Base-by-base conservation (phyloP, 2,888 invertebrate species). In the Amblyjoppa fuscipennis region DNA sequence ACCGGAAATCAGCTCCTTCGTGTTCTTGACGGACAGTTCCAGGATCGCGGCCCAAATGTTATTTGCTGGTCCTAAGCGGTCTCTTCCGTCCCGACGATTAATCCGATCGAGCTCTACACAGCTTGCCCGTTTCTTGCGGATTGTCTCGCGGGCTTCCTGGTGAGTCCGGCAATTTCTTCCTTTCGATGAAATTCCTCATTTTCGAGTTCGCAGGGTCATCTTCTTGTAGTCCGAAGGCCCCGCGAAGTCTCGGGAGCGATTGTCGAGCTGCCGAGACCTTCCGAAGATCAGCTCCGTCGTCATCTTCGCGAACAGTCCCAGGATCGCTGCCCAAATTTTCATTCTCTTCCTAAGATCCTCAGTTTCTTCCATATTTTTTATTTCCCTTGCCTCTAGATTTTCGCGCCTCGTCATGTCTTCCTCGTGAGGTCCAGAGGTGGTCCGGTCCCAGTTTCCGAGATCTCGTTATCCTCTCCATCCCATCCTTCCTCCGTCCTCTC, bases 371-470 rank as follows among this genome's bases (percentile, higher is more conserved):
- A 41, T 41, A 20, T 41, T 41, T 38, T 41, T 41, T 0, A 41
- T 41, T 76, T 76, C 56, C 51, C 13, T 61, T 25, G 20, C 31
- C 5, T 5, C 7, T 28, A 25, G 13, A 80, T 11, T 74, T 13
- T n/a, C 49, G 51, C 28, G 13, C 68, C 78, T 66, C 81, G 92
- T 93, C 93, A 93, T 91, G 93, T 93, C 87, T 93, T 93, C 85
- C 92, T 91, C 66, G 93, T 93, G 9, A 93, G 92, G 81, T 93
- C 93, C 20, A 93, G 87, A n/a, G 93, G 93, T 68, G 93, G 93
- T 56, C 90, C 92, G 13, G 89, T 89, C 76, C 91, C 92, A 25
- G 88, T 85, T 6, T 89, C 88, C 9, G 87, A 83, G 59, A 84
- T 87, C 64, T 89, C 90, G 69, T 91, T 86, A 4, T 87, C 87